A percentile compares a stretch with the other conserved stretches of the same genome.
These are phyloP conservation scores for Eupsilia transversa DNA, from an alignment of 2,888 invertebrate genomes.

Conservation along the genomic window DNA sequence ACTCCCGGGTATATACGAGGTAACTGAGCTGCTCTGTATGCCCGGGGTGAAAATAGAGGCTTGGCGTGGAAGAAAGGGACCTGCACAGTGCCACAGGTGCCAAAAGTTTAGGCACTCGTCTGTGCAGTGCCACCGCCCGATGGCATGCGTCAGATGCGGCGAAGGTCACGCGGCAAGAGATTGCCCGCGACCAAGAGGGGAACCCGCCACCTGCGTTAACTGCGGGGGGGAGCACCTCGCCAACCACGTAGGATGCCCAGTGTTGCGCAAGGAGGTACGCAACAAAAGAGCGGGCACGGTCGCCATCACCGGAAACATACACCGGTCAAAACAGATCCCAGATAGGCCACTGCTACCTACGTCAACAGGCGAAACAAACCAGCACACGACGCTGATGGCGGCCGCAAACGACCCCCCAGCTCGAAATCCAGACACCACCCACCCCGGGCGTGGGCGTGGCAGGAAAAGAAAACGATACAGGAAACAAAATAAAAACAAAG, in stretches of 20 bases:
- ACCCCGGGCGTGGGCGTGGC: too few species aligned
- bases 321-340: too few species aligned
- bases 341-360: too few species aligned
- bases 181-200: constrained; percentile 23
- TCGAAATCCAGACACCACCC: too few species aligned
- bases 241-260: constrained; percentile 23
- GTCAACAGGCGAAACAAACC: too few species aligned
- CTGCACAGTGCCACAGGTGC: constrained; percentile 1
- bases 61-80: neutral
- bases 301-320: neutral
- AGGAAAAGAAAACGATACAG: too few species aligned
- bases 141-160: constrained; percentile 39
- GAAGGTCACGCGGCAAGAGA: constrained; percentile 30
- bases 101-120: neutral
- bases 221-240: constrained; percentile 42
- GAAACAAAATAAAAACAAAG: too few species aligned
- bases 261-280: constrained; percentile 13
- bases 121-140: constrained; percentile 37
- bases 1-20: neutral
- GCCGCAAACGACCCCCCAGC: too few species aligned
- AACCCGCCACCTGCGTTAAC: constrained; percentile 49
- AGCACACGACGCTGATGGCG: too few species aligned
- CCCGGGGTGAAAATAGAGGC: neutral
- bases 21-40: neutral
- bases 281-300: constrained; percentile 18